These are phyloP conservation scores for Ennomos erosarius DNA, from an alignment of 2,888 invertebrate genomes.

Conservation along the genomic window DNA sequence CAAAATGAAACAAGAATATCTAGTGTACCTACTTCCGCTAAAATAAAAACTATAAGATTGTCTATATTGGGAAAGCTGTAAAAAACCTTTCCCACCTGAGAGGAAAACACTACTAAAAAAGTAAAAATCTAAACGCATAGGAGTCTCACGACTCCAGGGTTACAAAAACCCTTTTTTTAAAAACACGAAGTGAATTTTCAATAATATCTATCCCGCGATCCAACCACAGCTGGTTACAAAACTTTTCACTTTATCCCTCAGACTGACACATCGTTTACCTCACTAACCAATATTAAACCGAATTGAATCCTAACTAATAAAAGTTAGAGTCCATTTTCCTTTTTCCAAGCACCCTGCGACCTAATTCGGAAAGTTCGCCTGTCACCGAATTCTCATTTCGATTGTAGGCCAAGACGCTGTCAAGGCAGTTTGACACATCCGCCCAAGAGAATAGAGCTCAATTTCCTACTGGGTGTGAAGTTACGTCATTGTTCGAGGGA, in stretches of 20 bases:
- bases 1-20: too few species aligned
- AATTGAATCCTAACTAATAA: slow-evolving; percentile 15
- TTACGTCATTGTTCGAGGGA: slow-evolving; percentile 52
- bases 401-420: slow-evolving; percentile 55
- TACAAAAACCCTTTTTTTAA: too few species aligned
- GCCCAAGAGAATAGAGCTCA: slow-evolving; percentile 34
- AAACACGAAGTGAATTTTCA: too few species aligned
- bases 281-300: slow-evolving; percentile 9
- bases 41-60: too few species aligned
- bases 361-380: slow-evolving; percentile 63
- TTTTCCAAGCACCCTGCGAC: slow-evolving; percentile 58
- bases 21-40: too few species aligned
- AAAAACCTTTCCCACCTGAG: too few species aligned
- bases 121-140: too few species aligned
- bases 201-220: too few species aligned
- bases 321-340: slow-evolving; percentile 31
- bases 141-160: too few species aligned
- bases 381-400: slow-evolving; percentile 59
- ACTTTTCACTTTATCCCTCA: slow-evolving; percentile 8
- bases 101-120: too few species aligned
- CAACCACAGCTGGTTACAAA: too few species aligned
- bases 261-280: slow-evolving; percentile 11
- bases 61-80: too few species aligned
- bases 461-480: slow-evolving; percentile 37
- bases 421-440: slow-evolving; percentile 44